A percentile compares a stretch with the other conserved stretches of the same genome.
phyloP scores from a whole-genome alignment of 1,140 invertebrate genomes.

The Mizuhopecten yessoensis region DNA sequence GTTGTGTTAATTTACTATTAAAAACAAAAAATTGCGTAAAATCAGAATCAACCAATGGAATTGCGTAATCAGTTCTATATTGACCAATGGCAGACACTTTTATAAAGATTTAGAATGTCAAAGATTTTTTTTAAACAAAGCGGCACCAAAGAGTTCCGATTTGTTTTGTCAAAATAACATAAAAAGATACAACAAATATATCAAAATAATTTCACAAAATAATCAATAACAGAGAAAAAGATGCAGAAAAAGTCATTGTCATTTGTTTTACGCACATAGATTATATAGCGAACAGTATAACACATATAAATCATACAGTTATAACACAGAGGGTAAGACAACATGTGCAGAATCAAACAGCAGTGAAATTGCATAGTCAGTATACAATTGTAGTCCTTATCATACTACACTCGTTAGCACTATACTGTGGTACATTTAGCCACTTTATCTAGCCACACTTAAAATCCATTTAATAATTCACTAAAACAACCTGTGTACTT shows the following conservation, averaged over 20 bases:
- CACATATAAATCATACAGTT: no score
- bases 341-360: neutral
- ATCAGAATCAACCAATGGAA: neutral
- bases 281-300: no score
- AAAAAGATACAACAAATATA: slow-evolving; percentile 4
- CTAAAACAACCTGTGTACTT: neutral
- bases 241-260: slow-evolving; percentile 34
- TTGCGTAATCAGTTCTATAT: neutral
- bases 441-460: neutral
- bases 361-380: slow-evolving; percentile 8
- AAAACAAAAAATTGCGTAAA: neutral
- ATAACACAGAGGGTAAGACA: neutral
- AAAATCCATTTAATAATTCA: neutral
- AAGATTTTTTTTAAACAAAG: neutral
- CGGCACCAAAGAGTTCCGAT: neutral
- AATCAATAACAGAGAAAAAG: neutral
- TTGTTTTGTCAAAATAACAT: neutral
- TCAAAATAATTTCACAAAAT: neutral
- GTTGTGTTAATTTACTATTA: neutral
- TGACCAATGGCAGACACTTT: neutral
- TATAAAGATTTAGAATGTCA: neutral
- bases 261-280: neutral
- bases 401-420: neutral
- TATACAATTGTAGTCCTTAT: neutral
- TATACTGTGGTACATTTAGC: neutral